These are phyloP conservation scores for Cyprinodon variegatus DNA, from an alignment of 2,113 vertebrate genomes.

Conservation along the genomic window DNA sequence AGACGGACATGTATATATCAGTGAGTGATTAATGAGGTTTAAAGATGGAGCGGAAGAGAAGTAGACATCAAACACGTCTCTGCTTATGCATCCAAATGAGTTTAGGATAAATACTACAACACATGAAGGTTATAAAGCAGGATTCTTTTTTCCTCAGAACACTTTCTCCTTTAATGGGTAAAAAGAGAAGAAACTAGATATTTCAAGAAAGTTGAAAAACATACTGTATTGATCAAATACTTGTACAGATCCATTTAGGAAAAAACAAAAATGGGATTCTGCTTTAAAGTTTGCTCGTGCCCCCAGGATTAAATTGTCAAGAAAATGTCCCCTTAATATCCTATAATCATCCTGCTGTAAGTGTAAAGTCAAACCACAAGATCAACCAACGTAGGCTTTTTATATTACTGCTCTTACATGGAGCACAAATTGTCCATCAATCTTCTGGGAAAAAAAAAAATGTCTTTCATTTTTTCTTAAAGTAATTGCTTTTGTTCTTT, in stretches of 20 bases:
- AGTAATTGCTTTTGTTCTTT: too few species aligned
- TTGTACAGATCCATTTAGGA: not conserved
- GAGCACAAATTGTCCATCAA: too few species aligned
- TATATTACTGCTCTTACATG: too few species aligned
- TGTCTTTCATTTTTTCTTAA: too few species aligned
- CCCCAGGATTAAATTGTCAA: too few species aligned
- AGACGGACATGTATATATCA: conserved; percentile 23
- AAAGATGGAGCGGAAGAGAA: not conserved
- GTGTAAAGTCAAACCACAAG: too few species aligned
- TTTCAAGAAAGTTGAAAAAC: not conserved
- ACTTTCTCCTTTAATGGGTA: not conserved
- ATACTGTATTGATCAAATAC: conserved; percentile 12
- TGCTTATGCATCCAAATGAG: conserved; percentile 5
- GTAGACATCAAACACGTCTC: conserved; percentile 4
- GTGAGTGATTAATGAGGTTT: conserved; percentile 30
- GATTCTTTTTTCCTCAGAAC: not conserved
- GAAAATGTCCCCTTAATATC: too few species aligned
- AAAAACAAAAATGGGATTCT: not conserved
- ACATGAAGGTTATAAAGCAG: not conserved
- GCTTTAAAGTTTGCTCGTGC: not conserved
- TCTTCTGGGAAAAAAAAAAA: too few species aligned
- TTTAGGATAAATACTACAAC: not conserved
- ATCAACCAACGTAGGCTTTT: too few species aligned
- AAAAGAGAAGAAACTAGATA: conserved; percentile 8
- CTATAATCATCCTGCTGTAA: too few species aligned